Base-by-base conservation (phyloP, 2,113 vertebrate species). In the Motacilla alba region DNA sequence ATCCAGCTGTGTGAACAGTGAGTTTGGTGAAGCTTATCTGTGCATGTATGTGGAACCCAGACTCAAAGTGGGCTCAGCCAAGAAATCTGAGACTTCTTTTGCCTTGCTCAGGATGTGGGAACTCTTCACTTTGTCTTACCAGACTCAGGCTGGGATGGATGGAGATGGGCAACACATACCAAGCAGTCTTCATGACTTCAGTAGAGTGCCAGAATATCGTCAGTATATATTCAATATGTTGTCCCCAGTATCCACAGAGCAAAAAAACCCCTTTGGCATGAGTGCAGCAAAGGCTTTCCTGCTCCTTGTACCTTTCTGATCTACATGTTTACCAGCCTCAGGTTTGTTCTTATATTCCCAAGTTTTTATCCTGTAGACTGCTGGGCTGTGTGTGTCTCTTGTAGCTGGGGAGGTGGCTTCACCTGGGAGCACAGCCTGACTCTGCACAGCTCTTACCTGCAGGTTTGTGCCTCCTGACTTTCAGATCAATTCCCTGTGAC, bases 391-490 rank as follows among this genome's bases (percentile, higher is more conserved):
- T 0, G 0, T 7, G 2, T 35, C 24, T 55, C 31, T 30, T 0
- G 0, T 16, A 31, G 7, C 2, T 46, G 52, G 20, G 13, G 18
- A 72, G 13, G 10, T 52, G 55, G 41, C 19, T 30, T 14, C 1
- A 0, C 18, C 21, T 11, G 20, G 0, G 3, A 53, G 43, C 2
- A 3, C 21, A 68, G 43, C 16, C 13, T 2, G 1, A 21, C 3
- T 46, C 35, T 56, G 49, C 14, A 3, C 63, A 88, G 69, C 4
- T 2, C 8, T 31, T 31, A 28, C 43, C 53, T 68, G 39, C 6
- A 7, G n/a, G 11, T 13, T 21, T 30, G 16, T 33, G 11, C n/a
- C 26, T 76, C 11, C 47, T 50, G 63, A 15, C 0, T 55, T 87
- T 43, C 39, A 12, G 20, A 28, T 35, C 62, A 11, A 66, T 35